Evolutionary conservation across 2,888 invertebrate genomes (phyloP).

Genomic region (Callimorpha dominula): DNA sequence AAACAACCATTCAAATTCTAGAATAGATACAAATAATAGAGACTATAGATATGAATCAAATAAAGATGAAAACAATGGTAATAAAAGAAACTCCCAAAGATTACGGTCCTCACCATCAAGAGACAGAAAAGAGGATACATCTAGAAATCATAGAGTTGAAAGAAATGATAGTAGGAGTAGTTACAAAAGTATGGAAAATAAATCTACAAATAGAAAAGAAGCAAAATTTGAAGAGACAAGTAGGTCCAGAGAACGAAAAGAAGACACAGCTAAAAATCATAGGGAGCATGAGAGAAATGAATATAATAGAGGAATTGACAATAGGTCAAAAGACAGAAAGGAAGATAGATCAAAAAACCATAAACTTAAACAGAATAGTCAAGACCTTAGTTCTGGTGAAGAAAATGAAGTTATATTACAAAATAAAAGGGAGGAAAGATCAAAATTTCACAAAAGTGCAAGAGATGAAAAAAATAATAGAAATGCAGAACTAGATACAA

Average conservation of each 20-base stretch:
- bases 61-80: slow-evolving; percentile 24
- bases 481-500: slow-evolving; percentile 11
- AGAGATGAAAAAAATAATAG: slow-evolving; percentile 26
- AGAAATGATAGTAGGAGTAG: slow-evolving; percentile 1
- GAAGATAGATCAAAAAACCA: slow-evolving; percentile 7
- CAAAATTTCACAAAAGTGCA: background rate
- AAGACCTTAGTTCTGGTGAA: slow-evolving; percentile 2
- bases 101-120: slow-evolving; percentile 34
- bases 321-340: slow-evolving; percentile 10
- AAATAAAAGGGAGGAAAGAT: slow-evolving; percentile 17
- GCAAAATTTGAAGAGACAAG: background rate
- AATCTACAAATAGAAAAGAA: slow-evolving; percentile 8
- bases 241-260: slow-evolving; percentile 3
- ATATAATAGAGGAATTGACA: slow-evolving; percentile 8
- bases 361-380: background rate
- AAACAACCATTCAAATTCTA: slow-evolving; percentile 31
- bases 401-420: slow-evolving; percentile 2
- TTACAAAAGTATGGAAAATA: background rate
- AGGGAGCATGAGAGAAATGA: slow-evolving; percentile 5
- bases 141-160: slow-evolving; percentile 15
- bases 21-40: slow-evolving; percentile 25
- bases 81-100: slow-evolving; percentile 24
- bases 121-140: slow-evolving; percentile 23
- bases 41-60: slow-evolving; percentile 3
- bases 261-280: slow-evolving; percentile 1